phyloP scores from a whole-genome alignment of 2,797 vertebrate species.

The Crocodylus rhombifer region DNA sequence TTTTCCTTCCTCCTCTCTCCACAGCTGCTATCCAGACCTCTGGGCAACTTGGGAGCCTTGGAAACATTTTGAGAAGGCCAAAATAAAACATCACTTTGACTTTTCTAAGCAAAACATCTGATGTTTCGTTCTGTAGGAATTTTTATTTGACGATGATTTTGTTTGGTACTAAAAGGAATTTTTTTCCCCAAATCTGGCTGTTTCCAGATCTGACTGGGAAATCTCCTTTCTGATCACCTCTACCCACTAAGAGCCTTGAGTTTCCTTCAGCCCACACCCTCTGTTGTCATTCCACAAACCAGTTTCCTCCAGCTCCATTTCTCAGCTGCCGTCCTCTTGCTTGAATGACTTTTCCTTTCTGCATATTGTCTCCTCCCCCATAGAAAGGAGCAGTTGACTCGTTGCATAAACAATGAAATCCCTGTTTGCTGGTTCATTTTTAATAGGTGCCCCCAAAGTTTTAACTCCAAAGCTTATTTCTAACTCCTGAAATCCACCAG shows the following conservation, averaged over 20 bases:
- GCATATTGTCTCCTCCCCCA: neutral
- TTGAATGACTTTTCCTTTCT: neutral
- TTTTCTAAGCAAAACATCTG: slow-evolving; percentile 42
- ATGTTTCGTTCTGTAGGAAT: slow-evolving; percentile 21
- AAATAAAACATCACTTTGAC: slow-evolving; percentile 15
- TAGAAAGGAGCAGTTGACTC: neutral
- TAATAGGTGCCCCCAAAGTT: neutral
- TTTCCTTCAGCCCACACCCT: rapidly evolving
- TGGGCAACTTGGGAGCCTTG: slow-evolving; percentile 20
- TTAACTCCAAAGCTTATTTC: neutral
- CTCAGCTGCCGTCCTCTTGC: neutral
- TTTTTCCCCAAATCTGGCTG: too few relatives aligned
- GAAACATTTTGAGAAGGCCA: slow-evolving; percentile 30
- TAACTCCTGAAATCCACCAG: neutral
- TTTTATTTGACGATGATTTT: slow-evolving; percentile 26
- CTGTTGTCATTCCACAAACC: neutral
- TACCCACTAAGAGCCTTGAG: neutral
- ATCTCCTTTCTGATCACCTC: neutral
- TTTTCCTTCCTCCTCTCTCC: too few relatives aligned
- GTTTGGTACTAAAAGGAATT: neutral
- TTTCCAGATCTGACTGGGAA: neutral
- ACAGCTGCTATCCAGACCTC: neutral
- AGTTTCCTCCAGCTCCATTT: neutral
- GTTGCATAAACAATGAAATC: neutral
- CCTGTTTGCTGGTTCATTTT: neutral